phyloP scores from a whole-genome alignment of 2,888 invertebrate genomes.

The Campoplex capitator region DNA sequence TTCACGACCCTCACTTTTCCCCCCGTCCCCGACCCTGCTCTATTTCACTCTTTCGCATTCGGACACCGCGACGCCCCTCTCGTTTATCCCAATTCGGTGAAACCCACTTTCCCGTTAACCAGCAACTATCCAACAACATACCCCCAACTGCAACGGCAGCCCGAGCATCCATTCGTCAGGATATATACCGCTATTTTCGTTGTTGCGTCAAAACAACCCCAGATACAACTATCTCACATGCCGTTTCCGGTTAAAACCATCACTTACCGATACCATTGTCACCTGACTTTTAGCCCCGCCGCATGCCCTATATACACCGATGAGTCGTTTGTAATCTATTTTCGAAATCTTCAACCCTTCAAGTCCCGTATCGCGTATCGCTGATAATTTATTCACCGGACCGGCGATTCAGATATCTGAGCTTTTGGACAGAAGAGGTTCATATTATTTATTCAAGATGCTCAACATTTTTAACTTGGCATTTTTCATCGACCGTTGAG shows the following conservation, averaged over 20 bases:
- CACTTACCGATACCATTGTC: conserved; percentile 7
- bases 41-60: conserved; percentile 26
- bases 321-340: no score
- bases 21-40: conserved; percentile 1
- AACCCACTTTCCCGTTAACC: conserved; percentile 30
- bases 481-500: no score
- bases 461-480: no score
- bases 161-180: conserved; percentile 11
- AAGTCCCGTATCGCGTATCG: no score
- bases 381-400: no score
- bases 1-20: conserved; percentile 53
- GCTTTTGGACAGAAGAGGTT: no score
- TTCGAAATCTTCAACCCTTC: no score
- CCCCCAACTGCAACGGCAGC: neutral
- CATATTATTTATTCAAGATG: no score
- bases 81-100: conserved; percentile 38
- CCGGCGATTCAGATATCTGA: no score
- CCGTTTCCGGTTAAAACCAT: neutral
- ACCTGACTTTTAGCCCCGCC: neutral
- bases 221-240: conserved; percentile 38
- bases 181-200: conserved; percentile 61
- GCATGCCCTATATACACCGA: no score
- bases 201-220: conserved; percentile 60
- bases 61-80: neutral
- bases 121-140: conserved; percentile 28